Conservation (phyloP, 2,113 vertebrate genomes). For the Anolis carolinensis region DNA sequence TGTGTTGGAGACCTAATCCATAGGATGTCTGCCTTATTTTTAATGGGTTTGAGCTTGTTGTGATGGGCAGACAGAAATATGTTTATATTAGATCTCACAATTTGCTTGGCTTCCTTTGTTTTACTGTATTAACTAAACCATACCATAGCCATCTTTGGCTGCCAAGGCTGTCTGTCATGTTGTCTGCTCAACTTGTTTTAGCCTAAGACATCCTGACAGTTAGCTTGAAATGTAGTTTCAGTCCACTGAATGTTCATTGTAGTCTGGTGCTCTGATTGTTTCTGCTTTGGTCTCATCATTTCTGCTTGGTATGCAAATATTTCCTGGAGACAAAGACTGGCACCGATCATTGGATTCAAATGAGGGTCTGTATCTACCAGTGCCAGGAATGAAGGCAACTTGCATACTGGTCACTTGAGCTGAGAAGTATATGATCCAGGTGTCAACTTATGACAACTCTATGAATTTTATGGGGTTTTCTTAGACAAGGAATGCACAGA, state of each 20-base stretch:
- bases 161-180: too few relatives aligned
- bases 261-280: background rate
- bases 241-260: background rate
- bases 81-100: background rate
- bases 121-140: background rate
- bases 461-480: too few relatives aligned
- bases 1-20: background rate
- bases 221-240: constrained; percentile 1
- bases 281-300: background rate
- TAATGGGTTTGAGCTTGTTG: background rate
- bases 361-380: background rate
- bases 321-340: background rate
- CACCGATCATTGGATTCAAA: background rate
- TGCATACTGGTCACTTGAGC: background rate
- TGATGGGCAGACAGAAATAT: background rate
- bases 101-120: background rate
- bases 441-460: background rate
- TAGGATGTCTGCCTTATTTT: background rate
- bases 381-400: background rate
- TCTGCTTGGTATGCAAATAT: background rate
- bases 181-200: background rate
- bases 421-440: background rate
- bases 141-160: background rate
- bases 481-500: too few relatives aligned
- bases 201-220: background rate